Base-by-base conservation (phyloP, 2,797 vertebrate genomes). In the Somateria mollissima region DNA sequence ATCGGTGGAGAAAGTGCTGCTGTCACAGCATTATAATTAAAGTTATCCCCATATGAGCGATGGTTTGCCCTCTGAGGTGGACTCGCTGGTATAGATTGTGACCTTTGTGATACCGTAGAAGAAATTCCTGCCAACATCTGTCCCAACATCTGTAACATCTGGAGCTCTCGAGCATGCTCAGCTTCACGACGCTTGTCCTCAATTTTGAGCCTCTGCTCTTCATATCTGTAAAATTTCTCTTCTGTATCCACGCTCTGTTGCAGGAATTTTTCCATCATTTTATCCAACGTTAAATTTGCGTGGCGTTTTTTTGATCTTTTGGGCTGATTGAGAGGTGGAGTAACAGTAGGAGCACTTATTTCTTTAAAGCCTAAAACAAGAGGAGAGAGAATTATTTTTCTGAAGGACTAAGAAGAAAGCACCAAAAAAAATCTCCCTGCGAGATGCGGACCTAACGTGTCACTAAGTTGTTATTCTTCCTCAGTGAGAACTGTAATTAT, bases 111-210 rank as follows among this genome's bases (percentile, higher is more conserved):
- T 14, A 98, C 90, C 0, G 97, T 94, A 41, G 98, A 92, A 84
- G 98, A 97, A 90, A 99, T 97, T 96, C 97, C 97, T 92, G 98
- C 97, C 90, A 99, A 98, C 98, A 99, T 99, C 98, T 99, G 99
- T 58, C 98, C 99, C 71, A 99, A 97, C 98, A 99, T 98, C 96
- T 99, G 98, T 47, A 99, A 97, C 98, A 99, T 99, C 94, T 99
- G 98, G 87, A 99, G 97, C 97, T 99, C 99, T 78, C 98, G 97
- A 57, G 98, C 71, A 86, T 99, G 98, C 87, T 99, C 98, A 0
- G 98, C 98, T 90, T 99, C 98, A 32, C 98, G 97, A 19, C 98
- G 98, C 32, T 97, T 98, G 93, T 99, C 99, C 94, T 99, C 99
- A 1, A 98, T 98, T 95, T 98, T 98, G 93, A 99, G 95, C 41